Evolutionary conservation across 2,888 invertebrate genomes (phyloP), one percentile per base, ranked within the genome.

Genomic region (Blastobasis lacticolella): DNA sequence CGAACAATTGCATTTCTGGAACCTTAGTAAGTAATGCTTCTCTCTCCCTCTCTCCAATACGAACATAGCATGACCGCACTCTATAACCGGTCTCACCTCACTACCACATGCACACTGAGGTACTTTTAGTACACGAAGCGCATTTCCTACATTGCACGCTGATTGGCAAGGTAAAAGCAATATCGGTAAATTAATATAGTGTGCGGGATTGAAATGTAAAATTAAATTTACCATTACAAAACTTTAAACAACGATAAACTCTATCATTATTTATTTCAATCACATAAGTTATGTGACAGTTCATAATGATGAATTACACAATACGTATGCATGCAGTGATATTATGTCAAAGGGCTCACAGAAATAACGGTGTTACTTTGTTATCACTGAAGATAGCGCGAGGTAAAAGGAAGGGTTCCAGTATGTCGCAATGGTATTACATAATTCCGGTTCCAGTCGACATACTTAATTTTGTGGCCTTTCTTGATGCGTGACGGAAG

Each of bases 51-150:
- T 7, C 42, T 42, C 42, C n/a, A 10, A 42, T 10, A 42, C 41
- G 59, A 23, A 62, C 64, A 63, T 64, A 67, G 70, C 67, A 68
- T 73, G 71, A 75, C 75, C 77, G 73, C 77, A 72, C 74, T 69
- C 68, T 66, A 67, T 69, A 72, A 75, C 75, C 76, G 74, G 72
- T 75, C 66, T 63, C 58, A 43, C 38, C 40, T 44, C 48, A 42
- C 9, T 23, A 23, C 23, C 23, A 23, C 23, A 23, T 23, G 23
- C 23, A 23, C 23, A 23, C 23, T 23, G 23, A 2, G 40, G 51
- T 45, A 54, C 49, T 49, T 50, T 46, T 51, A 53, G 8, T 38
- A 45, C 43, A 49, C 37, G 43, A 43, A 46, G 10, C 23, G 23
- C 23, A 23, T 23, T 23, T 23, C 23, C 23, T 23, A 23, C 23